phyloP scores from a whole-genome alignment of 2,888 invertebrate genomes.

The Andrena trimmerana region DNA sequence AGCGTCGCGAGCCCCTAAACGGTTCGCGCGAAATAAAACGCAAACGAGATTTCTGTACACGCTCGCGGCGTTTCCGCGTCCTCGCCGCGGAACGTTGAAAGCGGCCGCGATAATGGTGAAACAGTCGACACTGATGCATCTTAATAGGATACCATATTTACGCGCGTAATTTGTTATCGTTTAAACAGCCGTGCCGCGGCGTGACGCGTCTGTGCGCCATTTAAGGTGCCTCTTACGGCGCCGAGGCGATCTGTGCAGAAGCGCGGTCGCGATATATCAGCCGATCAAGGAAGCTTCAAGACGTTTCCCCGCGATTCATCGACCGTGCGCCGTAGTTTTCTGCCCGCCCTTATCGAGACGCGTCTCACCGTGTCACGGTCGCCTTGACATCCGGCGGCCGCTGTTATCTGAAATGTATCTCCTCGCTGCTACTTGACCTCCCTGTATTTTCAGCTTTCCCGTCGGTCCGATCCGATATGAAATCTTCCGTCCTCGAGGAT shows the following conservation, averaged over 20 bases:
- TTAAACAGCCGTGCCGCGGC: slow-evolving; percentile 22
- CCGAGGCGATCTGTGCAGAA: slow-evolving; percentile 3
- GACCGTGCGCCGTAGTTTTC: slow-evolving; percentile 31
- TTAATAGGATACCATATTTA: slow-evolving; percentile 46
- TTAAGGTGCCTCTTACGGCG: slow-evolving; percentile 44
- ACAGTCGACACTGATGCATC: slow-evolving; percentile 45
- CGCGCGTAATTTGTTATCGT: slow-evolving; percentile 51
- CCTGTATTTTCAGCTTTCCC: slow-evolving; percentile 49
- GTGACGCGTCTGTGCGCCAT: slow-evolving; percentile 23
- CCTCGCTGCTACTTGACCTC: slow-evolving; percentile 58
- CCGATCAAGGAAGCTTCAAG: slow-evolving; percentile 47
- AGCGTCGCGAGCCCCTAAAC: slow-evolving; percentile 20
- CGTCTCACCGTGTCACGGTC: slow-evolving; percentile 47
- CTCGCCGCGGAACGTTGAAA: slow-evolving; percentile 27
- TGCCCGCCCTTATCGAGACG: slow-evolving; percentile 50
- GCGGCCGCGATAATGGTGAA: slow-evolving; percentile 47
- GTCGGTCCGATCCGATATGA: slow-evolving; percentile 37
- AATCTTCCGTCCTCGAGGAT: slow-evolving; percentile 26
- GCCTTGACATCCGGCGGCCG: slow-evolving; percentile 65
- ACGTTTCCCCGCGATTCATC: slow-evolving; percentile 52
- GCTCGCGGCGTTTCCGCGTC: slow-evolving; percentile 22
- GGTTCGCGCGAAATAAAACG: slow-evolving; percentile 27
- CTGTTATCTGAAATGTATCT: slow-evolving; percentile 61
- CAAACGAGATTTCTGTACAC: slow-evolving; percentile 9
- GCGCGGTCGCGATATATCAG: slow-evolving; percentile 47